Percentiles rank a stretch among this genome's conserved stretches.
Conservation (phyloP, 2,113 vertebrate genomes). For the Zootoca vivipara region DNA sequence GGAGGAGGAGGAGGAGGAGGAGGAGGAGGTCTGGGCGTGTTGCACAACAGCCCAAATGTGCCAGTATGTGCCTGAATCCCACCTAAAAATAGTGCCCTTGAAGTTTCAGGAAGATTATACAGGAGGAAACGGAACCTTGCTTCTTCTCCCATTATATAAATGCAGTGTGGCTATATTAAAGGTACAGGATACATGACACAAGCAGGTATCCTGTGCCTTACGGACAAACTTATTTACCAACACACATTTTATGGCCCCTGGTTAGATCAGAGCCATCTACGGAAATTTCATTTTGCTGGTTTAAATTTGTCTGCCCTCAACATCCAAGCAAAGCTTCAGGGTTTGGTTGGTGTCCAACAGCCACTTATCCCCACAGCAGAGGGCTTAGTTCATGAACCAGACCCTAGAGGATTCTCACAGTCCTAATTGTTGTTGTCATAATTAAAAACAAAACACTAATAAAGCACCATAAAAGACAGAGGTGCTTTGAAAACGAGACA, state of each 20-base stretch:
- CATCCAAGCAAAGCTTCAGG: slow-evolving; percentile 68
- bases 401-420: slow-evolving; percentile 66
- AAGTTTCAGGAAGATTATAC: not conserved
- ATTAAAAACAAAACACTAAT: slow-evolving; percentile 68
- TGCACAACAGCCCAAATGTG: no score
- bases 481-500: slow-evolving; percentile 57
- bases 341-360: slow-evolving; percentile 59
- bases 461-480: slow-evolving; percentile 58
- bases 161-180: not conserved
- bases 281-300: slow-evolving; percentile 51
- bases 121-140: not conserved
- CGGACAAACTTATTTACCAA: not conserved
- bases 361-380: not conserved
- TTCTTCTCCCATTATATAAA: not conserved
- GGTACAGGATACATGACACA: not conserved
- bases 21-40: no score
- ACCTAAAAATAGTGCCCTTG: no score
- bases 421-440: slow-evolving; percentile 67
- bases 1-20: no score
- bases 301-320: slow-evolving; percentile 59
- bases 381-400: slow-evolving; percentile 43
- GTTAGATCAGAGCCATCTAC: not conserved
- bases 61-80: no score
- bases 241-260: not conserved
- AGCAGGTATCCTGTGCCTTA: not conserved